Evolutionary conservation across 1,140 invertebrate genomes (phyloP), one percentile per base, ranked within the genome.

Genomic region (Scaptomyza montana): DNA sequence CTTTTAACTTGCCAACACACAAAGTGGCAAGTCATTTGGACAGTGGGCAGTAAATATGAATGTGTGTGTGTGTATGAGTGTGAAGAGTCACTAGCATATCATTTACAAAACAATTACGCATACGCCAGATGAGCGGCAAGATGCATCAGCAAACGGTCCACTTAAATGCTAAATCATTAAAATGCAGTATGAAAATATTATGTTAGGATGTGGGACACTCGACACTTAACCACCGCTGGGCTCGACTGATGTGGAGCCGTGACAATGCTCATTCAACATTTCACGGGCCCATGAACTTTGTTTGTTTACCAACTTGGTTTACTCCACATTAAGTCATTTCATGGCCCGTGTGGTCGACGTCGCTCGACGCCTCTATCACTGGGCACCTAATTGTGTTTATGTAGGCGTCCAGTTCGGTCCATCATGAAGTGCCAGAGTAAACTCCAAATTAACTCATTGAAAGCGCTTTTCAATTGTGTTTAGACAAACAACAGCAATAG

Each of bases 381-480:
- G 67, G 82, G 78, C 84, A 82, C 79, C 81, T 90, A 90, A 90
- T 90, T 90, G 87, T 90, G 86, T 90, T 90, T 90, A 90, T 79
- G 81, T 84, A 86, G 62, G 74, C 87, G 86, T 82, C 71, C 64
- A 10, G 10, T 12, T 33, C 39, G 62, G 28, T 66, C 36, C 70
- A 66, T 61, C 50, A 53, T 59, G 45, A 65, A 74, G 67, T 70
- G 67, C 49, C 49, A 21, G 21, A 25, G 36, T 53, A 56, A 67
- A 69, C 69, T 69, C 65, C 60, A 89, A 89, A 89, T 89, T 89
- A 89, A 89, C 85, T 69, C 84, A 89, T 89, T 89, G 84, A 89
- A 65, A 74, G 77, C 77, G 74, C 85, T 67, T 84, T 89, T 89
- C 85, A 89, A 89, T 89, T 89, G 84, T 89, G 84, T 89, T 89